Percentiles rank a stretch among this genome's conserved stretches.
These are phyloP conservation scores for Parochlus steinenii DNA, from an alignment of 2,888 invertebrate genomes.

Conservation along the genomic window DNA sequence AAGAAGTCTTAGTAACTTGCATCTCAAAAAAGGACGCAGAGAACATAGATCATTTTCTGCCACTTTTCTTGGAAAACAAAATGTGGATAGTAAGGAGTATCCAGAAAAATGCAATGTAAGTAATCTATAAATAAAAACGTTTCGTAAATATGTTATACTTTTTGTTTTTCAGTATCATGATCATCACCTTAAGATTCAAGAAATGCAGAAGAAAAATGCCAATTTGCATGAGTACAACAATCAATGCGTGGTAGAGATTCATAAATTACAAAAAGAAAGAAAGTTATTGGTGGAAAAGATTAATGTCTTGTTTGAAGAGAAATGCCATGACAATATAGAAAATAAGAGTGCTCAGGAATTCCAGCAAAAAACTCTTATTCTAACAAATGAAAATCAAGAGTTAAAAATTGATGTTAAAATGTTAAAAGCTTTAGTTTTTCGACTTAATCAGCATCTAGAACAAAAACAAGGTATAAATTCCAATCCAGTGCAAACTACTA, in stretches of 20 bases:
- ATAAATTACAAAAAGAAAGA: slow-evolving; percentile 35
- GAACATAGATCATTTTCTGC: too few relatives aligned
- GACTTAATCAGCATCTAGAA: slow-evolving; percentile 60
- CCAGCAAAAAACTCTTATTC: slow-evolving; percentile 18
- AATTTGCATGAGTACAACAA: slow-evolving; percentile 44
- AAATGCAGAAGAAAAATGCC: too few relatives aligned
- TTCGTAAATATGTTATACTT: too few relatives aligned
- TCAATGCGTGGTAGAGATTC: slow-evolving; percentile 44
- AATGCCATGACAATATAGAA: slow-evolving; percentile 25
- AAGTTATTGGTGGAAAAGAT: slow-evolving; percentile 36
- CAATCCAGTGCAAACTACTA: slow-evolving; percentile 3
- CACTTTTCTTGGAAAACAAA: too few relatives aligned
- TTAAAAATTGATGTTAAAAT: slow-evolving; percentile 50
- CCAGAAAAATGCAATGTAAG: too few relatives aligned
- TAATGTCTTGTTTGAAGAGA: slow-evolving; percentile 30
- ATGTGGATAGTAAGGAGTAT: too few relatives aligned
- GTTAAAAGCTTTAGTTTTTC: slow-evolving; percentile 60
- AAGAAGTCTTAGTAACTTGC: too few relatives aligned
- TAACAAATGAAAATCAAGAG: slow-evolving; percentile 38
- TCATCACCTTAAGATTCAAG: too few relatives aligned
- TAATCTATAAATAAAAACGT: too few relatives aligned
- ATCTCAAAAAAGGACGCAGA: too few relatives aligned
- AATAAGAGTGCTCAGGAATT: slow-evolving; percentile 1
- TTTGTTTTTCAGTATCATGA: too few relatives aligned
- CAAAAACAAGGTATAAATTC: slow-evolving; percentile 44